Evolutionary conservation across 2,797 vertebrate genomes (phyloP), one percentile per base, ranked within the genome.

Genomic region (Sebastes cheni): DNA sequence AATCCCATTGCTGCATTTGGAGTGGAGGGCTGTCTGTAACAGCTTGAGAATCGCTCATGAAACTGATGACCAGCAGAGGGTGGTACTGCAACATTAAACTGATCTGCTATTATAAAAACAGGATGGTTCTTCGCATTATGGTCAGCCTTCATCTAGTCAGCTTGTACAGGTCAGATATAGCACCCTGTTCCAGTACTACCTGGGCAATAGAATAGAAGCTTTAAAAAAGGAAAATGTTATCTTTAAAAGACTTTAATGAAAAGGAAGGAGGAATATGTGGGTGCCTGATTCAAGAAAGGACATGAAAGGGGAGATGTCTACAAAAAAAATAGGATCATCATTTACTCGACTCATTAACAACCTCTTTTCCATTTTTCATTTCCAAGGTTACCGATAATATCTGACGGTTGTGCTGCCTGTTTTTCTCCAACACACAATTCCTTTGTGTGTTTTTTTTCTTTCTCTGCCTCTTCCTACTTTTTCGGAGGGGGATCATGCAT

Each of bases 401-500:
- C 30, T 39, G 55, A 72, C 75, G 32, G 42, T 20, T 67, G 16
- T 39, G n/a, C 60, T 9, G 68, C 30, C 22, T 58, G 23, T 23
- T 12, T 67, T 55, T 62, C 60, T 71, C 76, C 3, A n/a, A 68
- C n/a, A 29, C 65, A 59, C n/a, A 16, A 1, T 70, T 27, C 34
- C 27, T 70, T n/a, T 72, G 11, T 72, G 36, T 69, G 55, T 27
- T 65, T 8, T 39, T 39, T 56, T 61, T 20, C 50, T 60, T 60
- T 59, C 18, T 50, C 29, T 77, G 22, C 69, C 39, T 86, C 69
- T 67, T 16, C 16, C 60, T 72, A 46, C 42, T 71, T 75, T 52
- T 30, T 22, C 9, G 27, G 32, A 56, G 30, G 65, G 36, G 20
- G 34, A 2, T 89, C 76, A 87, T 88, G 83, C 81, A 91, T 90